Base-by-base conservation (phyloP, 2,888 invertebrate genomes). In the Drosophila hamatofila region DNA sequence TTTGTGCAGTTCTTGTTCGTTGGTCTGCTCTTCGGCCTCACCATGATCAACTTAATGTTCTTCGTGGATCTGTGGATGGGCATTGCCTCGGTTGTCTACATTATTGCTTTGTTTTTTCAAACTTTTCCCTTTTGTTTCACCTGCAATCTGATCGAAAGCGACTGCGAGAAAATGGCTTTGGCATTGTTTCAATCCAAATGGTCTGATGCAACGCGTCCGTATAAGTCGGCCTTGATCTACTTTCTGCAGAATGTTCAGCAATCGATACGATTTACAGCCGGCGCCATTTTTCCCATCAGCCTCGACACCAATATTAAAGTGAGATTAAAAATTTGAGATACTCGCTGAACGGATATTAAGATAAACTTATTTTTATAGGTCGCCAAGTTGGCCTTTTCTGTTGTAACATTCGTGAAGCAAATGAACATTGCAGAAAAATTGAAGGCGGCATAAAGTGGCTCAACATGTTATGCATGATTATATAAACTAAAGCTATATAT, bases 361-460 rank as follows among this genome's bases (percentile, higher is more conserved):
- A 21, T 9, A 0, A 0, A 7, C 8, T n/a, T 37, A 14, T n/a
- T 23, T 11, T 57, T 48, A 2, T 6, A 88, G 89, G 79, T 86
- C 7, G 84, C 84, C 1, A 81, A 83, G 25, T 33, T 86, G 27
- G 84, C 87, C 1, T 84, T 84, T 64, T 69, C 84, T 0, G 87
- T 86, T 12, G 66, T 79, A 0, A 81, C 84, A 16, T 80, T 84
- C 55, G 75, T 79, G 0, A 69, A 79, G 37, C 67, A 75, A 55
- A 49, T 89, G 41, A 81, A 89, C 8, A 54, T 89, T 6, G 72
- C 61, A 0, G 80, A 87, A 4, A 78, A 72, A 35, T 18, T 84
- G n/a, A 68, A 30, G 21, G 14, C 33, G 2, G 25, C 37, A 5
- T 59, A 46, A 59, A 41, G 23, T 3, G 23, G 0, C 39, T 7